Percentiles rank a stretch among this genome's conserved stretches.
Conservation (phyloP, 2,113 vertebrate genomes). For the Heloderma charlesbogerti region DNA sequence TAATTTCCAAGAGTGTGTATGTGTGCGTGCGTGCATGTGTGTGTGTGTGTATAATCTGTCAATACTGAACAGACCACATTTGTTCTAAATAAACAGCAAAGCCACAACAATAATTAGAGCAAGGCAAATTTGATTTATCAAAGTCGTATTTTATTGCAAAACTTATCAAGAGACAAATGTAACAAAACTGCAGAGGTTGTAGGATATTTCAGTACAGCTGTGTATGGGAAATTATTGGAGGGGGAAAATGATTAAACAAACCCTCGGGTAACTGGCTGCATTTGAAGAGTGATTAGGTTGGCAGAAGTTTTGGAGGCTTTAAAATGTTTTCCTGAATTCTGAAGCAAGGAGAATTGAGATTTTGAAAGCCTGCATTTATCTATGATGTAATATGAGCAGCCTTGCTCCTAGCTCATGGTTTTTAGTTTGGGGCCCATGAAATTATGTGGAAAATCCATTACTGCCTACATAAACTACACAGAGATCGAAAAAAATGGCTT, state of each 20-base stretch:
- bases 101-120: neutral
- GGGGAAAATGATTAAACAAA: slow-evolving; percentile 10
- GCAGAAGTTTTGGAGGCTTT: slow-evolving; percentile 23
- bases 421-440: neutral
- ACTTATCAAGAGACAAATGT: neutral
- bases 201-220: neutral
- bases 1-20: slow-evolving; percentile 4
- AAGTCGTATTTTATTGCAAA: neutral
- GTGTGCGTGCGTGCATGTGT: neutral
- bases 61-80: slow-evolving; percentile 14
- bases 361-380: neutral
- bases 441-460: slow-evolving; percentile 26
- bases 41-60: neutral
- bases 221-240: neutral
- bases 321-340: slow-evolving; percentile 25
- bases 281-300: slow-evolving; percentile 40
- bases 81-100: neutral
- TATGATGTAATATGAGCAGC: neutral
- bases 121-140: neutral
- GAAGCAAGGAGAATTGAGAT: slow-evolving; percentile 3
- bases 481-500: neutral
- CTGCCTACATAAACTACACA: neutral
- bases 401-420: neutral
- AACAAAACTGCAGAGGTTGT: slow-evolving; percentile 18
- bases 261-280: neutral